Conservation (phyloP, 92 coral and sea anemone genomes). For the Umimayanthus kanabou region DNA sequence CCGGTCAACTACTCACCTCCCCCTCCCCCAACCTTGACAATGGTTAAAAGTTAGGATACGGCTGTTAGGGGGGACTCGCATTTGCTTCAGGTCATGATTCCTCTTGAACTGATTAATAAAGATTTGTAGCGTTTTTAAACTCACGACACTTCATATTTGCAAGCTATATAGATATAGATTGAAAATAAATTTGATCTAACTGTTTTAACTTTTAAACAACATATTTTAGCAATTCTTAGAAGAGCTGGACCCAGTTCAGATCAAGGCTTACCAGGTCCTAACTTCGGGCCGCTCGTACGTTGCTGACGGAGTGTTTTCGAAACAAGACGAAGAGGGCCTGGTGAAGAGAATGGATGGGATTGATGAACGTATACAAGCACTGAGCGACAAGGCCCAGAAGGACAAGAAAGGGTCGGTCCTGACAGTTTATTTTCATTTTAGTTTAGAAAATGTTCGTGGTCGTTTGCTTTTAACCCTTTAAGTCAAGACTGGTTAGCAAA, state of each 20-base stretch:
- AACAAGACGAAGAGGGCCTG: slow-evolving; percentile 66
- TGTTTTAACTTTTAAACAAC: background rate
- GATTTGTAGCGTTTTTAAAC: no score
- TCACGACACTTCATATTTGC: no score
- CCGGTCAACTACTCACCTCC: background rate
- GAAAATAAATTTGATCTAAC: no score
- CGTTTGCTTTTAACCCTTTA: background rate
- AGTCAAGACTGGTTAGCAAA: no score
- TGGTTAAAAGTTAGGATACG: no score
- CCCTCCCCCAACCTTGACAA: no score
- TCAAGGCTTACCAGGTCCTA: slow-evolving; percentile 52
- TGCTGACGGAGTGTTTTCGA: slow-evolving; percentile 70
- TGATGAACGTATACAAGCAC: slow-evolving; percentile 65
- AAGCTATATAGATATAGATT: background rate
- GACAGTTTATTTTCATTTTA: background rate
- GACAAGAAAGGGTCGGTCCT: slow-evolving; percentile 57
- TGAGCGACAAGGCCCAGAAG: slow-evolving; percentile 50
- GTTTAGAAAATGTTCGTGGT: no score
- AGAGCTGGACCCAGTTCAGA: slow-evolving; percentile 50
- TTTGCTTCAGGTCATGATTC: no score
- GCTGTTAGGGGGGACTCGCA: no score
- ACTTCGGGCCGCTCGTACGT: slow-evolving; percentile 57
- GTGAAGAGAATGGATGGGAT: slow-evolving; percentile 67
- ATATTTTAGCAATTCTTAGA: slow-evolving; percentile 61
- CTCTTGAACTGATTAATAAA: no score